Base-by-base conservation (phyloP, 2,113 vertebrate genomes). In the Oenanthe melanoleuca region DNA sequence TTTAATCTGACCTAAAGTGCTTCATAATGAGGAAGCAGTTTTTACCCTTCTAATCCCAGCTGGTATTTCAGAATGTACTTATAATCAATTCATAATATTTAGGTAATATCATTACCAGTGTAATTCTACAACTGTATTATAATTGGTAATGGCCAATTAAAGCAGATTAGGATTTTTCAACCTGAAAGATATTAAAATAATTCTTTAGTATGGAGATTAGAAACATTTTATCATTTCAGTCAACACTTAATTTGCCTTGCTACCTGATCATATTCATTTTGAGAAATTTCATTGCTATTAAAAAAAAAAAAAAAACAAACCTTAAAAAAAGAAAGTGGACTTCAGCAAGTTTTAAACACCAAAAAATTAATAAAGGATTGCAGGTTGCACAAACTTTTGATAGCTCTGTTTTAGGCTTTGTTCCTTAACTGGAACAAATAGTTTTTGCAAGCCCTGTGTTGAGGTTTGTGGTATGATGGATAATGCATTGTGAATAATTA, bases 401-500 rank as follows among this genome's bases (percentile, higher is more conserved):
- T 56, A 70, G 17, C 44, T 64, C 19, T 69, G 45, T 28, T 91
- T 91, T 19, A 86, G 24, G 21, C 31, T 75, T 59, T 57, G 5
- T 8, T 83, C 57, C 59, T 73, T n/a, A 70, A 77, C 73, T 53
- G 50, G 67, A 96, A 24, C 9, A 55, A 82, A 57, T 82, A 77
- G 14, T 24, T 94, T 95, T 96, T 80, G 74, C 71, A 75, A 31
- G 23, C 90, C 40, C 29, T 90, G 70, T 81, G 55, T 91, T 82
- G 66, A 93, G 61, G 61, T 85, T 96, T 93, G 95, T 69, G 63
- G 38, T 56, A 89, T 97, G 95, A 97, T 93, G 59, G 63, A 93
- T 97, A 73, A 78, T 1, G 24, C 57, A 37, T 85, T 55, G 66
- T 94, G 92, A 97, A 95, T 97, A 97, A 98, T 97, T 97, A 96